Base-by-base conservation (phyloP, 2,888 invertebrate genomes). In the Meghimatium bilineatum region DNA sequence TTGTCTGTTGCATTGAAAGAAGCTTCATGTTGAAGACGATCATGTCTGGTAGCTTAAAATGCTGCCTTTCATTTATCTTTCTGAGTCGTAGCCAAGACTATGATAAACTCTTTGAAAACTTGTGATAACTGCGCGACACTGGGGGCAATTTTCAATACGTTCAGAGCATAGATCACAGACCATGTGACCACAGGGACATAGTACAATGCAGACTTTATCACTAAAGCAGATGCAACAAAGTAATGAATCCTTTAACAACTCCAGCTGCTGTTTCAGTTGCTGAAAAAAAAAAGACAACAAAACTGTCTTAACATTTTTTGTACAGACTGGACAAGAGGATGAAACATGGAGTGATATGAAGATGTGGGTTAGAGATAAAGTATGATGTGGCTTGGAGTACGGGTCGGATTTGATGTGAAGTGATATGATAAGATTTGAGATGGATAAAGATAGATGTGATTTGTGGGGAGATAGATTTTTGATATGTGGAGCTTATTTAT, bases 141-240 rank as follows among this genome's bases (percentile, higher is more conserved):
- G 94, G 0, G 97, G 97, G 92, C 97, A 97, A 85, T 95, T 95
- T 85, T 95, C 95, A 92, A 97, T 96, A 91, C 95, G 95, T 3
- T 95, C 95, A 3, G 97, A 97, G 92, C 97, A 97, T 36, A 95
- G 94, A 94, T 97, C 97, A 90, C 97, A 96, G 78, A 96, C 96
- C 80, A 97, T 96, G 93, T 97, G 97, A n/a, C 96, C 95, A 93
- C 97, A 97, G 1, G 97, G 97, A 94, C 96, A 96, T 94, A 97
- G 96, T 89, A 96, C 96, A 60, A 96, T 96, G 94, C 97, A 96
- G 92, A 97, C 96, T 85, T 96, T 95, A 80, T 95, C 95, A 94
- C 97, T 97, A 97, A 97, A 97, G 93, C 97, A 97, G 89, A 97
- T 96, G 92, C 96, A 96, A 93, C 97, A 97, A 75, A 96, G 85